Evolutionary conservation across 2,888 invertebrate genomes (phyloP), one percentile per base, ranked within the genome.

Genomic region (Polydrusus cervinus): DNA sequence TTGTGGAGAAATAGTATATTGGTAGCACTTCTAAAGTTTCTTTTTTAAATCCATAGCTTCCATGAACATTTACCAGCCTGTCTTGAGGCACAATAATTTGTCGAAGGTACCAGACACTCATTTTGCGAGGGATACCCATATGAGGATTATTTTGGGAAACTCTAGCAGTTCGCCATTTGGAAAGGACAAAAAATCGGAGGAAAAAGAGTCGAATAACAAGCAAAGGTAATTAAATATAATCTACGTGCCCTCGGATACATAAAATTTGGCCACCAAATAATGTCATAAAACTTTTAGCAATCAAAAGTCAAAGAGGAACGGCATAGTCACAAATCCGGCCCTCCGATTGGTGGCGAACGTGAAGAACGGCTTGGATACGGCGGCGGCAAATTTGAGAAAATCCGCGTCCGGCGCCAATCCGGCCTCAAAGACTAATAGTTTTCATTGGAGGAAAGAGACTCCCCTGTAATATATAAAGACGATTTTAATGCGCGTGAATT

Each of bases 91-190:
- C 78, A 72, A 84, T 85, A 78, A 87, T 85, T 89, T 84, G 85
- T 85, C 66, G 16, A 86, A 83, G 82, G 90, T 84, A 0, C 90
- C 94, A 0, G 95, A 95, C 86, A 93, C 93, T 43, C 95, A 95
- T 85, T 95, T 95, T 88, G 94, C 94, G 68, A 89, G 96, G n/a
- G 96, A 96, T 85, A 95, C 96, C 0, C 96, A 96, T 83, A 96
- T 96, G 96, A 89, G 95, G 78, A 96, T 96, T 79, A 96, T 96
- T 81, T 87, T 96, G 78, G 87, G 87, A 14, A 87, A 86, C 75
- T 83, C 85, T 14, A 81, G 83, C 67, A 82, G 80, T 71, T 81
- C 82, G 2, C 81, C 80, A 3, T 81, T 81, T 57, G 79, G 82
- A 30, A 85, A 85, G 45, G 85, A 86, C 53, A 85, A 85, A 74